phyloP scores from a whole-genome alignment of 92 coral and sea anemone genomes.

The Zoanthus sociatus region DNA sequence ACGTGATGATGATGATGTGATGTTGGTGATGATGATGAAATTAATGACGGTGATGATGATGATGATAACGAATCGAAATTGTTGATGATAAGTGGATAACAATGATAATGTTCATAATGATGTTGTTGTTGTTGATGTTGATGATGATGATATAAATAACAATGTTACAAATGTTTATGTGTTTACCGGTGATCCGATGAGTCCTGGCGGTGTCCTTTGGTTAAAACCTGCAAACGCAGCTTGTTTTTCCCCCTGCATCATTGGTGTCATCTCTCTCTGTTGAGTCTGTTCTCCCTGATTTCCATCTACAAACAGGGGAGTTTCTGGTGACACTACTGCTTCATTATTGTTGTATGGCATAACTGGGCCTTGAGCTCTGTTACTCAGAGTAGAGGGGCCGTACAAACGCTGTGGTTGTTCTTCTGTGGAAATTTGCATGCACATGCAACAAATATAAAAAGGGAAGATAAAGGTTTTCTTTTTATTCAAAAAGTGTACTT shows the following conservation, averaged over 20 bases:
- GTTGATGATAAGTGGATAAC: no score
- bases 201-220: constrained; percentile 23
- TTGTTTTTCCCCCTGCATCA: constrained; percentile 36
- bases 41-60: no score
- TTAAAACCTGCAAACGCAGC: constrained; percentile 15
- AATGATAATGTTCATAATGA: no score
- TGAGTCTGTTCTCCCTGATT: constrained; percentile 22
- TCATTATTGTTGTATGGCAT: constrained; percentile 23
- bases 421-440: constrained; percentile 3
- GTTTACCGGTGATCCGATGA: constrained; percentile 19
- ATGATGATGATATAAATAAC: neutral
- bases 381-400: neutral
- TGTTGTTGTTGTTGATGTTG: no score
- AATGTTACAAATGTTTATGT: neutral
- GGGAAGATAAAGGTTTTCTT: neutral
- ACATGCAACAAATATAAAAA: neutral
- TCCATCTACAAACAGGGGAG: constrained; percentile 32
- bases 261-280: constrained; percentile 18
- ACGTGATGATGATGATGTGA: no score
- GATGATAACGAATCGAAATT: no score
- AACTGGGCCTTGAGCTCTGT: constrained; percentile 1
- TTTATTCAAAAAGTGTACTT: no score
- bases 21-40: no score
- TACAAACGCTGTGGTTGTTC: constrained; percentile 3
- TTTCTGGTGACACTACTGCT: constrained; percentile 33